phyloP scores from a whole-genome alignment of 2,888 invertebrate species.

The Drosophila emarginata region DNA sequence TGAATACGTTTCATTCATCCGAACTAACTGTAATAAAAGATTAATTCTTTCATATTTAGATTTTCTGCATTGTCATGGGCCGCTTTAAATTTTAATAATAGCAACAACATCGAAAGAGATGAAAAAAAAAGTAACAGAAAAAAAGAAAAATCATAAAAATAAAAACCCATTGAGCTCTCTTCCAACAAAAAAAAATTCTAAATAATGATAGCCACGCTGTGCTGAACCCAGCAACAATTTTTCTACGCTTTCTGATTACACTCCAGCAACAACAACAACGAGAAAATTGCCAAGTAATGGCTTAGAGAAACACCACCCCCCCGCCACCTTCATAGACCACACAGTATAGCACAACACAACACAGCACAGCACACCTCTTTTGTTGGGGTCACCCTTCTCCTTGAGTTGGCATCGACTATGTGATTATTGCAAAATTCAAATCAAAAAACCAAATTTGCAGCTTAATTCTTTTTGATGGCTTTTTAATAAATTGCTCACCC shows the following conservation, averaged over 20 bases:
- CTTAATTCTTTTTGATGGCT: slow-evolving; percentile 40
- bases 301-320: slow-evolving; percentile 24
- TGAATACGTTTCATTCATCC: too few species aligned
- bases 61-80: slow-evolving; percentile 3
- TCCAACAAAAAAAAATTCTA: slow-evolving; percentile 37
- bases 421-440: slow-evolving; percentile 38
- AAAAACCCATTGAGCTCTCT: slow-evolving; percentile 14
- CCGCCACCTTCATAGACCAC: too few species aligned
- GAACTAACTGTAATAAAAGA: too few species aligned
- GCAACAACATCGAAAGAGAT: neutral
- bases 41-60: neutral
- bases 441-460: slow-evolving; percentile 19
- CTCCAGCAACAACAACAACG: slow-evolving; percentile 23
- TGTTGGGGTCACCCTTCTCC: neutral
- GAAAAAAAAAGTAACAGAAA: too few species aligned
- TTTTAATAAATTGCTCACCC: slow-evolving; percentile 52
- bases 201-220: slow-evolving; percentile 61
- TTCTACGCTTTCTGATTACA: slow-evolving; percentile 58
- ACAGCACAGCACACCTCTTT: neutral
- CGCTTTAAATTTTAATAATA: slow-evolving; percentile 4
- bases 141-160: slow-evolving; percentile 6
- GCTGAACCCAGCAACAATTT: slow-evolving; percentile 31
- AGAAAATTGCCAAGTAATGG: slow-evolving; percentile 23
- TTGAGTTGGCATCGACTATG: neutral
- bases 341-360: neutral